These are phyloP conservation scores for Thomomys bottae DNA, from an alignment of 2,113 vertebrate species.

Conservation along the genomic window DNA sequence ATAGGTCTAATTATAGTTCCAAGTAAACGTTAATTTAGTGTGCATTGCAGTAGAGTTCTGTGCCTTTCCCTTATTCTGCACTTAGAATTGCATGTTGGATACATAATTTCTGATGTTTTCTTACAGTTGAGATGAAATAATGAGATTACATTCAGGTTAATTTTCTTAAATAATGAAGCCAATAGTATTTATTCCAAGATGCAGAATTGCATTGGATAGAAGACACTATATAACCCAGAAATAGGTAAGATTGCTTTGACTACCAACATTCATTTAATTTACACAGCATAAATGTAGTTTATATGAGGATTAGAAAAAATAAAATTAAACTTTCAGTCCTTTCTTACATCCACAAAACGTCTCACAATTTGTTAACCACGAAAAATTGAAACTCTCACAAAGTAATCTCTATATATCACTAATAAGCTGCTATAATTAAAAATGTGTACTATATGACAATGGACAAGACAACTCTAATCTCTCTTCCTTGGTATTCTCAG, in stretches of 20 bases:
- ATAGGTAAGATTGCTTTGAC: not conserved
- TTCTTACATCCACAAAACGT: not conserved
- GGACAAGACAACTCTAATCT: not conserved
- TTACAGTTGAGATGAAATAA: constrained; percentile 50
- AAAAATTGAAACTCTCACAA: not conserved
- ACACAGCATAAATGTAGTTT: not conserved
- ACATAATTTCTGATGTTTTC: constrained; percentile 49
- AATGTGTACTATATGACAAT: not conserved
- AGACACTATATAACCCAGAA: not conserved
- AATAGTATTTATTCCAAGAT: constrained; percentile 29
- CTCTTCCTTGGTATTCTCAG: not conserved
- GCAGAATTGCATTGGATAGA: constrained; percentile 45
- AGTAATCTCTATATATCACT: not conserved
- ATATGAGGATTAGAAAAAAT: not conserved
- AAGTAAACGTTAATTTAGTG: not conserved
- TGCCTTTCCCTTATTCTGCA: not conserved
- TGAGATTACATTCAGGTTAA: constrained; percentile 38
- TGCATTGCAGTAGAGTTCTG: not conserved
- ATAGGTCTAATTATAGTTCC: not conserved
- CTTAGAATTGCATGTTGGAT: not conserved
- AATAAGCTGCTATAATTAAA: not conserved
- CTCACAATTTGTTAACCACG: not conserved
- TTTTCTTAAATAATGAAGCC: constrained; percentile 57
- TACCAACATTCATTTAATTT: not conserved
- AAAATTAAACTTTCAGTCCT: not conserved